Conservation (phyloP, 2,113 vertebrate genomes). For the Gorsachius goisagi region DNA sequence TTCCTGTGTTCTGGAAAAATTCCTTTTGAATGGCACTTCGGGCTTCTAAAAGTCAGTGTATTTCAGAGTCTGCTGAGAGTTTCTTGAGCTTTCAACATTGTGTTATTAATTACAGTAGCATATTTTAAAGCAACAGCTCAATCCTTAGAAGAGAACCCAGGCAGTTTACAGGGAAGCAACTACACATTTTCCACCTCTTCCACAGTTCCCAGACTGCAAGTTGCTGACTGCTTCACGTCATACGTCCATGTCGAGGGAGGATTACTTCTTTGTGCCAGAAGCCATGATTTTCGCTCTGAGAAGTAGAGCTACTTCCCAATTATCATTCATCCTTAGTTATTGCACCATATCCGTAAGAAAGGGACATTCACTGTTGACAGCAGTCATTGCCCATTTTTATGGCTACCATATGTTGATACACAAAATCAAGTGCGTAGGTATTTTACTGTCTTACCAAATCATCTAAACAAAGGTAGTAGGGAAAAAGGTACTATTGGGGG, state of each 20-base stretch:
- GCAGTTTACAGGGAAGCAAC: not conserved
- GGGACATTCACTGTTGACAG: not conserved
- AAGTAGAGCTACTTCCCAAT: not conserved
- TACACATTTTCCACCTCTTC: not conserved
- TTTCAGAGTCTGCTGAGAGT: not conserved
- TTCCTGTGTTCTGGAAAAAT: not conserved
- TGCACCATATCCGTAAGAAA: not conserved
- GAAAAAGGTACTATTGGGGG: not conserved
- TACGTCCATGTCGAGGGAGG: accelerated
- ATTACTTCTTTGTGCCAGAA: not conserved
- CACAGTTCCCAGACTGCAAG: not conserved
- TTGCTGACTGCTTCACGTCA: not conserved
- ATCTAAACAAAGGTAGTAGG: not conserved
- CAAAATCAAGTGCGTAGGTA: not conserved
- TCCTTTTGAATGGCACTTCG: not conserved
- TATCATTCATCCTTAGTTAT: not conserved
- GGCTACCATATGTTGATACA: not conserved
- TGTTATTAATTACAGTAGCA: not conserved
- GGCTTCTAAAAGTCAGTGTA: not conserved
- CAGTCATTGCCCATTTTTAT: not conserved
- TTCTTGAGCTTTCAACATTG: not conserved
- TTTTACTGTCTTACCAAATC: not conserved
- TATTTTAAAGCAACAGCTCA: not conserved
- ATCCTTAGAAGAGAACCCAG: not conserved
- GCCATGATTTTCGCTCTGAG: not conserved